A percentile compares a stretch with the other conserved stretches of the same genome.
Conservation (phyloP, 2,888 invertebrate genomes). For the Pachycephus smyrnensis region DNA sequence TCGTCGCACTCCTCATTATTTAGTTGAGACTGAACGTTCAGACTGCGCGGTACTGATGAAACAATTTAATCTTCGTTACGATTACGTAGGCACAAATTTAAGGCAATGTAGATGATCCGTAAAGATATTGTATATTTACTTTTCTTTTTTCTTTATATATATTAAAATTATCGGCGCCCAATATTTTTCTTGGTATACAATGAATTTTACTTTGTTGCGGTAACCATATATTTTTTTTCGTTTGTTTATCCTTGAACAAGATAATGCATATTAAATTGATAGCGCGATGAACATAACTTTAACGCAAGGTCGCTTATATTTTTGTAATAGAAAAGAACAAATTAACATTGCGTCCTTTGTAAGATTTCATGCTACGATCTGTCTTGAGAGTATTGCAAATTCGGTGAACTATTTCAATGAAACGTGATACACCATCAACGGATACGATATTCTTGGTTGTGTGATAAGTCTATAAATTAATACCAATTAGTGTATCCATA, state of each 20-base stretch:
- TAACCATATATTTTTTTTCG: background rate
- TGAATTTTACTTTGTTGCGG: background rate
- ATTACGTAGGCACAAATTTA: background rate
- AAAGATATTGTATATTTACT: no score
- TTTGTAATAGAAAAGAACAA: background rate
- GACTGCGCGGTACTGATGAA: background rate
- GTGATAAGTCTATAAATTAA: background rate
- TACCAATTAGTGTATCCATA: background rate
- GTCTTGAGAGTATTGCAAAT: background rate
- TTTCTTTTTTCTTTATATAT: background rate
- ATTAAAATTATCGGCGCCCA: no score
- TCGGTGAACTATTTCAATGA: background rate
- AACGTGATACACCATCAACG: background rate
- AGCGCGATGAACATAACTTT: background rate
- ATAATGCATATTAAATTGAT: background rate
- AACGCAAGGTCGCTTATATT: background rate
- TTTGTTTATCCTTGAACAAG: background rate
- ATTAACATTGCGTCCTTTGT: background rate
- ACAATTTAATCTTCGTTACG: background rate
- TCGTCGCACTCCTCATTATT: background rate
- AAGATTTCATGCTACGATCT: background rate
- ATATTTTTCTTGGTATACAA: background rate
- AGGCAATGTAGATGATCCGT: no score
- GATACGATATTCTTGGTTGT: background rate
- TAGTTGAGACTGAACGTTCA: background rate